A percentile compares a stretch with the other conserved stretches of the same genome.
phyloP scores from a whole-genome alignment of 1,140 invertebrate species.

The Cyrtorhinus lividipennis region DNA sequence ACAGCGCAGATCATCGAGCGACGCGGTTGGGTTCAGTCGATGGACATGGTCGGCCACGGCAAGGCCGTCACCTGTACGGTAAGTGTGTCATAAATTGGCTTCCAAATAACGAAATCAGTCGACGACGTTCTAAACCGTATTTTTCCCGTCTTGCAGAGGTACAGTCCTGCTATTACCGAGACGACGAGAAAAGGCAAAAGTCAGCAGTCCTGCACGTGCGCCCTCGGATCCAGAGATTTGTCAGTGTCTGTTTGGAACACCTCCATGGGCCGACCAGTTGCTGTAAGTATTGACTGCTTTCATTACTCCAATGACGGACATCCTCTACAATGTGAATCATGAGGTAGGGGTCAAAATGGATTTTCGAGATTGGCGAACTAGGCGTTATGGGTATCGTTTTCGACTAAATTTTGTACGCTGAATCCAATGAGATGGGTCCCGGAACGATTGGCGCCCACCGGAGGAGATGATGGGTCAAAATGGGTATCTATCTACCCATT shows the following conservation, averaged over 20 bases:
- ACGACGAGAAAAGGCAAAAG: slow-evolving; percentile 40
- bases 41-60: slow-evolving; percentile 94
- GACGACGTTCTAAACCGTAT: background rate
- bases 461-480: too few relatives aligned
- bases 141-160: slow-evolving; percentile 37
- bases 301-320: background rate
- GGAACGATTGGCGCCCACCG: too few relatives aligned
- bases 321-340: background rate
- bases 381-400: too few relatives aligned
- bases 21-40: slow-evolving; percentile 79
- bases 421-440: too few relatives aligned
- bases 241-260: slow-evolving; percentile 91
- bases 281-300: background rate
- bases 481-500: too few relatives aligned
- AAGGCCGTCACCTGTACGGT: slow-evolving; percentile 93
- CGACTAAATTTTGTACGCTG: too few relatives aligned
- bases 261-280: slow-evolving; percentile 34
- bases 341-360: too few relatives aligned
- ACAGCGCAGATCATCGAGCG: slow-evolving; percentile 86
- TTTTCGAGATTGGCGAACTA: too few relatives aligned
- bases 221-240: slow-evolving; percentile 83
- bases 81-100: slow-evolving; percentile 28
- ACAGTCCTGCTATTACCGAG: slow-evolving; percentile 53
- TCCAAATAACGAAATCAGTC: too few relatives aligned
- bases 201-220: slow-evolving; percentile 77